A percentile compares a stretch with the other conserved stretches of the same genome.
Evolutionary conservation across 2,888 invertebrate species (phyloP).

Genomic region (Anorthoa munda): DNA sequence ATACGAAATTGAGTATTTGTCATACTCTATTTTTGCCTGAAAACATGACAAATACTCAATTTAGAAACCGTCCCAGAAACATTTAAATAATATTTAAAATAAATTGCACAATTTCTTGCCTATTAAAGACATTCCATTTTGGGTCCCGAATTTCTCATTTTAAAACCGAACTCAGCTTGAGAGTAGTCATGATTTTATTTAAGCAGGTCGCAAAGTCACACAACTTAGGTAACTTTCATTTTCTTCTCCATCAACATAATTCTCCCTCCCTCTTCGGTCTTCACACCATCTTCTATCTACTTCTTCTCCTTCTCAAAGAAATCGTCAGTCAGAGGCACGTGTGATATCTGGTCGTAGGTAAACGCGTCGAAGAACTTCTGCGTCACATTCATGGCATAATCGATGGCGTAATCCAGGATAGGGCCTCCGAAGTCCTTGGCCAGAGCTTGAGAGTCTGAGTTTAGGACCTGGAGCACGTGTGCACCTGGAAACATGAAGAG

Average conservation of each 20-base stretch:
- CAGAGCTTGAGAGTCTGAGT: conserved; percentile 85
- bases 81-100: too few relatives aligned
- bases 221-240: not conserved
- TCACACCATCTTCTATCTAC: not conserved
- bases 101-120: too few relatives aligned
- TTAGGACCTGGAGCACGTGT: conserved; percentile 83
- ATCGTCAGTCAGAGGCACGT: conserved; percentile 83
- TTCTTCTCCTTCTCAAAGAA: conserved; percentile 83
- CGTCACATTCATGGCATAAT: conserved; percentile 88
- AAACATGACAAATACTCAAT: too few relatives aligned
- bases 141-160: too few relatives aligned
- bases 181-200: too few relatives aligned
- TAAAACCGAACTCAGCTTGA: too few relatives aligned
- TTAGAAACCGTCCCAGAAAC: too few relatives aligned
- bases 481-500: conserved; percentile 76
- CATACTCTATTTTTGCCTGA: too few relatives aligned
- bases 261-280: not conserved
- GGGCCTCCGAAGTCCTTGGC: conserved; percentile 88
- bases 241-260: not conserved
- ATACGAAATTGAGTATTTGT: too few relatives aligned
- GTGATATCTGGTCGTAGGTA: conserved; percentile 85
- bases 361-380: conserved; percentile 87
- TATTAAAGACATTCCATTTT: too few relatives aligned
- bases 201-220: too few relatives aligned
- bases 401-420: conserved; percentile 87